Percentiles rank a stretch among this genome's conserved stretches.
Conservation (phyloP, 2,797 vertebrate species). For the Corythornis leucogaster region DNA sequence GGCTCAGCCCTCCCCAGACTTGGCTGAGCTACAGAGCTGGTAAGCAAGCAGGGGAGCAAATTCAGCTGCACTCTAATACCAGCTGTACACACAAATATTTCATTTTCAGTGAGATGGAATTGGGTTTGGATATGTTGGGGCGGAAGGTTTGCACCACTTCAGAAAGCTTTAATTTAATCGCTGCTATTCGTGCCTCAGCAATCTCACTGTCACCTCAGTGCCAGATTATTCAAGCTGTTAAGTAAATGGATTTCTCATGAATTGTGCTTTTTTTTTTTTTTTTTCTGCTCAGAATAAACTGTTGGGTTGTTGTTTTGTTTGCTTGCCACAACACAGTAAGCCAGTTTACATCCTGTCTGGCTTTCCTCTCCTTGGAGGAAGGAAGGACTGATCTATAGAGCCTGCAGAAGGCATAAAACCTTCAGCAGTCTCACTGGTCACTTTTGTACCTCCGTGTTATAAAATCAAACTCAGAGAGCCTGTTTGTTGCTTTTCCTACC, state of each 20-base stretch:
- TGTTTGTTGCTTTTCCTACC: not conserved
- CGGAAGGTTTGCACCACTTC: not conserved
- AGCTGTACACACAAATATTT: not conserved
- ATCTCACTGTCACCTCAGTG: not conserved
- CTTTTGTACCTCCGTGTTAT: not conserved
- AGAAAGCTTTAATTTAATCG: not conserved
- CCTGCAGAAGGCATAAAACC: not conserved
- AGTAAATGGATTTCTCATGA: not conserved
- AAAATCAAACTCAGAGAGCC: not conserved
- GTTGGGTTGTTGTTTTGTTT: not conserved
- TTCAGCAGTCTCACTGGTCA: not conserved
- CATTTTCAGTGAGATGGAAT: fast-evolving
- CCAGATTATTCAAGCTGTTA: not conserved
- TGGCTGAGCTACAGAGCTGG: fast-evolving
- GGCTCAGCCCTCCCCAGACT: no score
- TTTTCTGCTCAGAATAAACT: not conserved
- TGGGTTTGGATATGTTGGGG: not conserved
- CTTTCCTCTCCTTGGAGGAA: not conserved
- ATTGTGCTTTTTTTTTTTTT: not conserved
- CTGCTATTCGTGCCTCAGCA: not conserved
- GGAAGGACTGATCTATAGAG: not conserved
- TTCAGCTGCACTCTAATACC: not conserved
- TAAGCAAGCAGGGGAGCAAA: not conserved
- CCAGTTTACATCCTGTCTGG: not conserved
- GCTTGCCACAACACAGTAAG: not conserved